Conservation (phyloP, 2,113 vertebrate genomes). For the Cyprinus carpio region DNA sequence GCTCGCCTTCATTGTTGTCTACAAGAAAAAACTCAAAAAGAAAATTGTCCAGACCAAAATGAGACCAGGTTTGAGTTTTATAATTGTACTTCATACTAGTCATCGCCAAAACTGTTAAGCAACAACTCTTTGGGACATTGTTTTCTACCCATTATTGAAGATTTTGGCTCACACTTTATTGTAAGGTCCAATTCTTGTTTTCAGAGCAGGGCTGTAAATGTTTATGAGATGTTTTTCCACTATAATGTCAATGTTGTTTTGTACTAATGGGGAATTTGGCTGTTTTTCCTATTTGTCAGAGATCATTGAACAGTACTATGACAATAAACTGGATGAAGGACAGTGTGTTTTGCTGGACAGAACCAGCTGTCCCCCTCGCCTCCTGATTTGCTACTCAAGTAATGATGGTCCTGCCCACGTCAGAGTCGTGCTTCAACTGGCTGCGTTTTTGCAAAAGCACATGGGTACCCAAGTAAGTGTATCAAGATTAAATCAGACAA, state of each 20-base stretch:
- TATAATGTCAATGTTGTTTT: not conserved
- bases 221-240: not conserved
- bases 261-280: not conserved
- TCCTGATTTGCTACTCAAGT: conserved; percentile 77
- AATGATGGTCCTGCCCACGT: conserved; percentile 72
- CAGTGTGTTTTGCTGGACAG: conserved; percentile 41
- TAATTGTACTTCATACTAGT: not conserved
- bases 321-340: conserved; percentile 40
- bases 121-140: not conserved
- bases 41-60: conserved; percentile 42
- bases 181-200: not conserved
- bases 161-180: not conserved
- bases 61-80: conserved; percentile 61
- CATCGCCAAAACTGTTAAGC: not conserved
- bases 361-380: conserved; percentile 64
- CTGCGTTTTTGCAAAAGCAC: conserved; percentile 76
- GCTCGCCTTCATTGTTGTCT: conserved; percentile 53
- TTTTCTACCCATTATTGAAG: not conserved
- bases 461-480: conserved; percentile 73
- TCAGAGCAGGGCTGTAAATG: not conserved
- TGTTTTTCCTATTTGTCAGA: conserved; percentile 55
- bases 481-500: not conserved
- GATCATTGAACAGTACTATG: conserved; percentile 56
- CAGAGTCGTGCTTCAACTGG: conserved; percentile 72
- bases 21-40: conserved; percentile 46